These are phyloP conservation scores for Drosophila parthenogenetica DNA, from an alignment of 2,888 invertebrate species.

Conservation along the genomic window DNA sequence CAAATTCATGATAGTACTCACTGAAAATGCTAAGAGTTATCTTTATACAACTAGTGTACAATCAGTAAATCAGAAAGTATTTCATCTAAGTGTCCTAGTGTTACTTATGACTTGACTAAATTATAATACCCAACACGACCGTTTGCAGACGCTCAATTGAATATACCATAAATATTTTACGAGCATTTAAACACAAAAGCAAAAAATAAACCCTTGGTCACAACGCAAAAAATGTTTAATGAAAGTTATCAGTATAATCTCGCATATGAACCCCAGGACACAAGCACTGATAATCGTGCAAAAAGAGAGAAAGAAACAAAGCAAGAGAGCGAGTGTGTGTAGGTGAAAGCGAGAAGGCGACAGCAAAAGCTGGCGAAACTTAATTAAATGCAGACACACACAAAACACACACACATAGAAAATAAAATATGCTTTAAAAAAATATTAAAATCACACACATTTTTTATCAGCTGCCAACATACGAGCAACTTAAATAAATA, in stretches of 20 bases:
- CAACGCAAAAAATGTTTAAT: constrained; percentile 35
- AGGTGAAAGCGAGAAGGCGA: constrained; percentile 1
- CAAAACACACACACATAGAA: constrained; percentile 4
- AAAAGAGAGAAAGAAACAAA: constrained; percentile 1
- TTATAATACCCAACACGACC: constrained; percentile 1
- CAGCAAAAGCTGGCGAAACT: constrained; percentile 68
- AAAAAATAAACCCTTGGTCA: constrained; percentile 33
- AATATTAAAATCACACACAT: constrained; percentile 14
- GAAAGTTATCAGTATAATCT: constrained; percentile 60
- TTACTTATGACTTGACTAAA: neutral
- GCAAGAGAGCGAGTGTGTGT: neutral
- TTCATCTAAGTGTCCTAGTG: neutral
- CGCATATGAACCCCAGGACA: constrained; percentile 9
- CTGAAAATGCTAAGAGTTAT: too few species aligned
- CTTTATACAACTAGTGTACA: too few species aligned
- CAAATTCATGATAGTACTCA: too few species aligned
- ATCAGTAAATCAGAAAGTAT: neutral
- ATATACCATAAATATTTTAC: constrained; percentile 66
- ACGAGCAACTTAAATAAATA: constrained; percentile 7
- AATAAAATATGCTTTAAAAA: constrained; percentile 17
- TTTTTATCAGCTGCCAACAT: constrained; percentile 27
- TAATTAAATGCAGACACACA: constrained; percentile 69
- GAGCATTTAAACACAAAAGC: constrained; percentile 35
- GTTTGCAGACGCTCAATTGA: constrained; percentile 50
- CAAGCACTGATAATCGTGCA: constrained; percentile 10